phyloP scores from a whole-genome alignment of 2,888 invertebrate species.

The Apamea epomidion region DNA sequence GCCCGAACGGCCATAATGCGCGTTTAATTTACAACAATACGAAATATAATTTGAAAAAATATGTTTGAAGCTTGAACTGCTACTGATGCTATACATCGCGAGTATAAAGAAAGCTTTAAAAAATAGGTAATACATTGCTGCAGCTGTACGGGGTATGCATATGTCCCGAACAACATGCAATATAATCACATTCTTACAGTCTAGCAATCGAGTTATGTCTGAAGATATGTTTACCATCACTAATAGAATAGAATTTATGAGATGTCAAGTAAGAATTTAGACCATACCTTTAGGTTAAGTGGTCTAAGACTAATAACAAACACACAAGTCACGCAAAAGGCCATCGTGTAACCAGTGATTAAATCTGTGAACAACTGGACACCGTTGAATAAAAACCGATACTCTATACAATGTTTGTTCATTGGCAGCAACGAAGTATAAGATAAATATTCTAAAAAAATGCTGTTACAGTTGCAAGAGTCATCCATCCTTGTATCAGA shows the following conservation, averaged over 20 bases:
- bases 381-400: not conserved
- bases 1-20: conserved; percentile 69
- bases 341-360: not conserved
- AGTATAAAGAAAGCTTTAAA: too few species aligned
- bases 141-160: not conserved
- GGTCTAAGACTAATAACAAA: not conserved
- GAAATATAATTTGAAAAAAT: not conserved
- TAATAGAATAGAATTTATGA: not conserved
- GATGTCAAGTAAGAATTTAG: not conserved
- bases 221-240: too few species aligned
- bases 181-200: not conserved
- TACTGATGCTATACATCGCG: not conserved
- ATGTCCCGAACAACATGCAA: not conserved
- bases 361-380: not conserved
- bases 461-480: not conserved
- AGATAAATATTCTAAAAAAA: not conserved
- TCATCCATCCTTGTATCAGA: not conserved
- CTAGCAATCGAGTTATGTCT: not conserved
- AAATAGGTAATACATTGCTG: too few species aligned
- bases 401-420: not conserved
- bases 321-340: not conserved
- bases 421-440: not conserved
- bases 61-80: not conserved
- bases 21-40: conserved; percentile 74
- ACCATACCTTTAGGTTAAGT: not conserved